These are phyloP conservation scores for Pelodytes ibericus DNA, from an alignment of 2,797 vertebrate species.

Conservation along the genomic window DNA sequence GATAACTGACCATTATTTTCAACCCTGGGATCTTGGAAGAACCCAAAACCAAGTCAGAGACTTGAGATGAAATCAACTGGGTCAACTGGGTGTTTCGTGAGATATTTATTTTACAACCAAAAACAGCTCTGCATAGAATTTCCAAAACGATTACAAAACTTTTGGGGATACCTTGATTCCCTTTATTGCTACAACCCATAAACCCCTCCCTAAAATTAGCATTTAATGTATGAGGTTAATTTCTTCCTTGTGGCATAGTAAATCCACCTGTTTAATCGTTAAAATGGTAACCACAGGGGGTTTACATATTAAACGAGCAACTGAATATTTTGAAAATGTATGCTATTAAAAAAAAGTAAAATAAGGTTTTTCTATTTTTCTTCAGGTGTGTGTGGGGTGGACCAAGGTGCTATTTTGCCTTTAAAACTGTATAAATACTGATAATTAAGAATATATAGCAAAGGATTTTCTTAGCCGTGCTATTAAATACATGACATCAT, in stretches of 20 bases:
- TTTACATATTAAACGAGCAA: not conserved
- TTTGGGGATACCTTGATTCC: too few relatives aligned
- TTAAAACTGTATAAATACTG: not conserved
- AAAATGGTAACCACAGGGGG: not conserved
- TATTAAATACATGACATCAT: constrained; percentile 6
- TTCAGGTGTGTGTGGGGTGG: not conserved
- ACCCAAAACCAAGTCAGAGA: too few relatives aligned
- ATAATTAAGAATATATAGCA: not conserved
- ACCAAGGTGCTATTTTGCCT: not conserved
- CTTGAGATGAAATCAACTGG: too few relatives aligned
- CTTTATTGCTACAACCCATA: too few relatives aligned
- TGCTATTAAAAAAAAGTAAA: too few relatives aligned
- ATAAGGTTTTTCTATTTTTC: not conserved
- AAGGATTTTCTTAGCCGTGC: not conserved
- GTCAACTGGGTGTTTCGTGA: too few relatives aligned
- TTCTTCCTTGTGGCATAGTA: not conserved
- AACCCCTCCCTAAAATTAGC: not conserved
- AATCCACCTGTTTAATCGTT: not conserved
- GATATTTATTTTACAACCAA: too few relatives aligned
- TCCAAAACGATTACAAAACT: too few relatives aligned
- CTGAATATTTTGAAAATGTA: not conserved
- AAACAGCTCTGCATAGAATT: too few relatives aligned
- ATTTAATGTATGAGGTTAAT: not conserved
- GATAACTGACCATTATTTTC: too few relatives aligned
- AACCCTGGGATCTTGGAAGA: too few relatives aligned